These are phyloP conservation scores for Griposia aprilina DNA, from an alignment of 2,888 invertebrate species.

Conservation along the genomic window DNA sequence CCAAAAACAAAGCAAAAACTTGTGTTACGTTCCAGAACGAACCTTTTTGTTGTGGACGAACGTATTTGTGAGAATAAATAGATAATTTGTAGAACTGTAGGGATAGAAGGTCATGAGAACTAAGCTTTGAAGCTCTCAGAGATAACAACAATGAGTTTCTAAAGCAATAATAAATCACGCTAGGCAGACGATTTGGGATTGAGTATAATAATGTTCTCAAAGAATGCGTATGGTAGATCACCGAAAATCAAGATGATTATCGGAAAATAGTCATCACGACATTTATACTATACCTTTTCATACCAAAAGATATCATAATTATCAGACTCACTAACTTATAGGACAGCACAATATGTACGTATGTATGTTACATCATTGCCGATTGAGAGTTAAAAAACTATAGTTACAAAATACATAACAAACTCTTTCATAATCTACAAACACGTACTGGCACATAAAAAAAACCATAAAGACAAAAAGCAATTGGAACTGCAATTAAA, in stretches of 20 bases:
- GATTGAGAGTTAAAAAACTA: neutral
- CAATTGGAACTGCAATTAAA: conserved; percentile 50
- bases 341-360: no score
- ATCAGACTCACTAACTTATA: no score
- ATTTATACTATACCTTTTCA: neutral
- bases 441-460: conserved; percentile 4
- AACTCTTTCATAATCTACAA: neutral
- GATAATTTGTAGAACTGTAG: conserved; percentile 30
- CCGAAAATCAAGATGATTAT: neutral
- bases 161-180: no score
- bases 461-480: conserved; percentile 17
- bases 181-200: no score
- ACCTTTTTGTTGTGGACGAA: conserved; percentile 39
- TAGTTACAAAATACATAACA: neutral
- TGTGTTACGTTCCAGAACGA: conserved; percentile 22
- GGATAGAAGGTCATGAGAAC: neutral
- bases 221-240: neutral
- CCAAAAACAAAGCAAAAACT: conserved; percentile 54
- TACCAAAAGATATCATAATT: no score
- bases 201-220: neutral
- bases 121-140: neutral
- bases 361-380: neutral
- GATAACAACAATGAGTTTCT: neutral
- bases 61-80: conserved; percentile 42
- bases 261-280: neutral